Evolutionary conservation across 2,888 invertebrate genomes (phyloP), one percentile per base, ranked within the genome.

Genomic region (Nymphalis c-album): DNA sequence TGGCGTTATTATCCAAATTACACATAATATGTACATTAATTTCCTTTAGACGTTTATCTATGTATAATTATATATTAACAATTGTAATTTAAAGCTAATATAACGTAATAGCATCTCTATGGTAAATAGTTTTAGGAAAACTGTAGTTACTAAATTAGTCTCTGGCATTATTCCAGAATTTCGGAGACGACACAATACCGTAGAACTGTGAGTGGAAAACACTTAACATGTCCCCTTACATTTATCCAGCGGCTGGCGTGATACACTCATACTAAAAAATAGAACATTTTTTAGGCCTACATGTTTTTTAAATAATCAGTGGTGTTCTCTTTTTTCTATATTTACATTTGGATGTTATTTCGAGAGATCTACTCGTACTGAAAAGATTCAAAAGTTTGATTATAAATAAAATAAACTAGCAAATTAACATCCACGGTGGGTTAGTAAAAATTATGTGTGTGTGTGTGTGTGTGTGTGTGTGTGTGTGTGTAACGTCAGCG

Each of bases 161-260:
- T 31, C n/a, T 55, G 55, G 55, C 55, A 35, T n/a, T 35, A 55
- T 55, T 59, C 59, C 46, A 59, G 26, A 60, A 63, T 63, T 67
- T 69, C 18, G 63, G 66, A 66, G 60, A 69, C 63, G 66, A 67
- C 66, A 63, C 60, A 66, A 68, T 58, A 53, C 48, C 64, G 45
- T 63, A 62, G 47, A 18, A 40, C 26, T 35, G 45, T 50, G 45
- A 60, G 60, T 60, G 48, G 47, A 55, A 63, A 68, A 60, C 59
- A 63, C 60, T 63, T 63, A 53, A 67, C 59, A 67, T 22, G 64
- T 31, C 51, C 59, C 26, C 59, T 51, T 64, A 64, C 59, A 64
- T 64, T 64, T 59, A 64, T 64, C 35, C 45, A 59, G 51, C 18
- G 51, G 55, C 22, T 51, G 51, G 16, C 10, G 63, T 50, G 40